phyloP scores from a whole-genome alignment of 1,140 invertebrate species.

The Dreissena polymorpha region DNA sequence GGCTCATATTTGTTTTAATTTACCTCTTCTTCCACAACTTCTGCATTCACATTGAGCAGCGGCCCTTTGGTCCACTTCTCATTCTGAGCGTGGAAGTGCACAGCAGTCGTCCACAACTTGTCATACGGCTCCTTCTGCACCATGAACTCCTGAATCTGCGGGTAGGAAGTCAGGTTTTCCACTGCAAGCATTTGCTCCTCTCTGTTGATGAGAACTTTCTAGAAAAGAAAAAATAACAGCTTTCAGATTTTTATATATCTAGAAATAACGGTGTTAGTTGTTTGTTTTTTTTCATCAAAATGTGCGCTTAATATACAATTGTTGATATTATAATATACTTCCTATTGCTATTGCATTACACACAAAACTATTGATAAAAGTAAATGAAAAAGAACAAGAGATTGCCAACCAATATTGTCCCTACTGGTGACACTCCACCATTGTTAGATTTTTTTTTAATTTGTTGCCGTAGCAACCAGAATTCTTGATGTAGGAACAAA shows the following conservation, averaged over 20 bases:
- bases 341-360: too few relatives aligned
- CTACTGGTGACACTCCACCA: too few relatives aligned
- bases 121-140: conserved; percentile 91
- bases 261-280: not conserved
- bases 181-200: conserved; percentile 93
- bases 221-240: conserved; percentile 31
- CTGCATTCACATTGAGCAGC: conserved; percentile 90
- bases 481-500: too few relatives aligned
- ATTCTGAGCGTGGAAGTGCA: conserved; percentile 91
- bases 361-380: too few relatives aligned
- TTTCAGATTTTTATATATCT: not conserved
- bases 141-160: conserved; percentile 87
- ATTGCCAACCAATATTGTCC: too few relatives aligned
- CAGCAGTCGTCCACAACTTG: conserved; percentile 93
- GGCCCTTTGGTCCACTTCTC: conserved; percentile 85
- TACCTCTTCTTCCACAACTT: conserved; percentile 86
- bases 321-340: not conserved
- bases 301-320: not conserved
- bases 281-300: not conserved
- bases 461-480: too few relatives aligned
- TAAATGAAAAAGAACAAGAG: too few relatives aligned
- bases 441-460: too few relatives aligned
- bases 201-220: conserved; percentile 80
- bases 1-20: not conserved
- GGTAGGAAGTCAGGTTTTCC: conserved; percentile 90